Evolutionary conservation across 2,888 invertebrate genomes (phyloP).

Genomic region (Exocentrus adspersus): DNA sequence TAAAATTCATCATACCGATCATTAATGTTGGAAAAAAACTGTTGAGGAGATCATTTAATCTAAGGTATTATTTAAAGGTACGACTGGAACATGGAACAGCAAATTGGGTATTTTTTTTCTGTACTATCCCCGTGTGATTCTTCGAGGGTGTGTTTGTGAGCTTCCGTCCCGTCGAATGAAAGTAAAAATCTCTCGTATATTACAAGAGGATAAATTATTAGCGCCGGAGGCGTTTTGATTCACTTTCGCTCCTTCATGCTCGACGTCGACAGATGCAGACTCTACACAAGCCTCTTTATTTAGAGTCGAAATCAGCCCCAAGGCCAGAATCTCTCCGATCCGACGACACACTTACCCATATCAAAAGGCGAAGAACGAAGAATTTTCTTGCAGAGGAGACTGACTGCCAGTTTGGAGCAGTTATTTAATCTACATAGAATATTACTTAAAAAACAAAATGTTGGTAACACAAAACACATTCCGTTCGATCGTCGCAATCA

Average conservation of each 20-base stretch:
- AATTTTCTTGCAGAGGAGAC: not conserved
- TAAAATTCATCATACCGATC: no score
- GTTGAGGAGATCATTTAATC: no score
- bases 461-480: no score
- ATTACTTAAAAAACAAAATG: no score
- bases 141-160: conserved; percentile 5
- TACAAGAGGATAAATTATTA: conserved; percentile 32
- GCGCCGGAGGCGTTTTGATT: conserved; percentile 27
- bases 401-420: no score
- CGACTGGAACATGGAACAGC: no score
- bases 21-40: no score
- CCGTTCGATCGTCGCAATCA: no score
- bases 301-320: conserved; percentile 39
- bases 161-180: conserved; percentile 24
- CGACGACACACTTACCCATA: conserved; percentile 46
- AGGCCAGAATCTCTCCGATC: conserved; percentile 41
- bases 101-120: not conserved
- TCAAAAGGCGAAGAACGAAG: not conserved
- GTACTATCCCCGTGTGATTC: no score
- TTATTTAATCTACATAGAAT: no score
- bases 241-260: conserved; percentile 34
- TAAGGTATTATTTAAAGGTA: no score
- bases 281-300: conserved; percentile 36
- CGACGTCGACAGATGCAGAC: conserved; percentile 31
- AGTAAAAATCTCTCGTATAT: conserved; percentile 39